phyloP scores from a whole-genome alignment of 2,888 invertebrate species.

The Omphaloscelis lunosa region DNA sequence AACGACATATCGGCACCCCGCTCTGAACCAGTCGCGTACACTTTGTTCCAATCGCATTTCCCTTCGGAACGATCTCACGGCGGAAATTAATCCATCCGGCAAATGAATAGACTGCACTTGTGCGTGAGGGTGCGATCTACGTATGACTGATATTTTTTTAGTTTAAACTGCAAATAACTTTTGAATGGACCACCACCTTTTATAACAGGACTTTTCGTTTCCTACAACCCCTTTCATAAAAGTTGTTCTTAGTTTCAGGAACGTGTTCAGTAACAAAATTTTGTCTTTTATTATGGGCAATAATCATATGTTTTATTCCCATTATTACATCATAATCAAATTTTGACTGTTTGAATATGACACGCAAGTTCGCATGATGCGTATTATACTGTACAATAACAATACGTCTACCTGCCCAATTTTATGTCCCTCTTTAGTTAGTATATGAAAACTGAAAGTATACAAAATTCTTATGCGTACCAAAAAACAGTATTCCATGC shows the following conservation, averaged over 20 bases:
- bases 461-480: constrained; percentile 52
- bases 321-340: constrained; percentile 67
- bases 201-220: constrained; percentile 22
- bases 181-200: constrained; percentile 39
- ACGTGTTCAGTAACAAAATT: constrained; percentile 31
- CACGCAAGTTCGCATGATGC: constrained; percentile 74
- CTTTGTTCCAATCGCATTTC: constrained; percentile 89
- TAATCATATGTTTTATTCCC: constrained; percentile 63
- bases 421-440: constrained; percentile 54
- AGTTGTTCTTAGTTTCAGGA: constrained; percentile 4
- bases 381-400: constrained; percentile 56
- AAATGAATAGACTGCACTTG: constrained; percentile 90
- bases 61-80: constrained; percentile 88
- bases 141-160: constrained; percentile 77
- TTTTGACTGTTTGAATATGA: constrained; percentile 60
- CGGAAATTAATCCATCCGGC: constrained; percentile 90
- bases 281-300: constrained; percentile 57
- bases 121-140: constrained; percentile 82
- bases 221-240: neutral
- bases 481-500: constrained; percentile 52
- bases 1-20: constrained; percentile 80
- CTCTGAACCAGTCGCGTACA: constrained; percentile 76
- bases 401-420: constrained; percentile 43
- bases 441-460: constrained; percentile 25
- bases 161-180: constrained; percentile 66